Percentiles rank a stretch among this genome's conserved stretches.
Conservation (phyloP, 2,888 invertebrate species). For the Dinocampus coccinellae region DNA sequence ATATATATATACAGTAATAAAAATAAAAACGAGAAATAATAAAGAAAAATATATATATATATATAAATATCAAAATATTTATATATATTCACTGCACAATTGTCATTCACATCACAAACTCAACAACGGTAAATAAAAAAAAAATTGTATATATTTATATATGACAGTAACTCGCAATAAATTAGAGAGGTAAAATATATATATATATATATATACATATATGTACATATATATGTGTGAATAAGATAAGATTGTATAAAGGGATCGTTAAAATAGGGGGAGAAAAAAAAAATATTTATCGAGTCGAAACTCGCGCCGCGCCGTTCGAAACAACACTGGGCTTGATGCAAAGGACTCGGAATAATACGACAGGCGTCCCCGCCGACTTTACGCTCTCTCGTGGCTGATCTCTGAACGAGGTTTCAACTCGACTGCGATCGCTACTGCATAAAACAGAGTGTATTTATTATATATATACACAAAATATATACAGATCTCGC, state of each 20-base stretch:
- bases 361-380: constrained; percentile 31
- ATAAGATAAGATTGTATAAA: constrained; percentile 24
- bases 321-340: constrained; percentile 56
- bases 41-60: background rate
- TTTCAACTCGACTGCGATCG: constrained; percentile 9
- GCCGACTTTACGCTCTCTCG: constrained; percentile 39
- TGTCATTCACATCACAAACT: constrained; percentile 19
- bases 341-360: constrained; percentile 41
- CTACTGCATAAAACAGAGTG: background rate
- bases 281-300: background rate
- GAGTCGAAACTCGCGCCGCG: constrained; percentile 50
- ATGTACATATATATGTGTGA: background rate
- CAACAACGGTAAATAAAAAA: constrained; percentile 7
- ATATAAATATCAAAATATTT: too few relatives aligned
- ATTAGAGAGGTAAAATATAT: too few relatives aligned
- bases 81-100: constrained; percentile 18
- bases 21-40: background rate
- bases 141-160: background rate
- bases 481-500: background rate
- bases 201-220: background rate
- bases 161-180: too few relatives aligned
- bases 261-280: constrained; percentile 8
- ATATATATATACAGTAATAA: background rate
- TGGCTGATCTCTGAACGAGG: constrained; percentile 40
- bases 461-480: background rate